Conservation (phyloP, 2,888 invertebrate genomes). For the Drosophila conformis region DNA sequence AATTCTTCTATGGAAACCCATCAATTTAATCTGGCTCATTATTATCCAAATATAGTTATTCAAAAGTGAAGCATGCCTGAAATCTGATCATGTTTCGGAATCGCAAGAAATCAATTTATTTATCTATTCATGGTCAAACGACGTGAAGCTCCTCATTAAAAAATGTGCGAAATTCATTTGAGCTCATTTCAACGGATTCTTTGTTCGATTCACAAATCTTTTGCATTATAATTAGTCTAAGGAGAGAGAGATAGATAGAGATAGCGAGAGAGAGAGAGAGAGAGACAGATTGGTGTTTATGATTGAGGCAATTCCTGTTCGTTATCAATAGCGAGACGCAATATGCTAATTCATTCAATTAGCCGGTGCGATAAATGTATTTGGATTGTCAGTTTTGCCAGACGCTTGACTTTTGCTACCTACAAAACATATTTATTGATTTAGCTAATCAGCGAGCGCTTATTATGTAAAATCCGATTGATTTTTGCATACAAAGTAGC, state of each 20-base stretch:
- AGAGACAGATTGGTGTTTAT: neutral
- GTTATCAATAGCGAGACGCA: constrained; percentile 23
- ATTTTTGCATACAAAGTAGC: constrained; percentile 63
- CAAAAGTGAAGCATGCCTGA: neutral
- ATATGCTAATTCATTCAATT: constrained; percentile 77
- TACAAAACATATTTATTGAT: constrained; percentile 71
- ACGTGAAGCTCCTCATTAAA: too few species aligned
- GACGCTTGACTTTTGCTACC: constrained; percentile 75
- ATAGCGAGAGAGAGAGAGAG: neutral
- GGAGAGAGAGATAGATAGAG: neutral
- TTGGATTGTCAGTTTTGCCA: constrained; percentile 45
- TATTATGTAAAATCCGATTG: constrained; percentile 72
- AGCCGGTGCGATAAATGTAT: constrained; percentile 58
- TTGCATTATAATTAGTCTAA: neutral
- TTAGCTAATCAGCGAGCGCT: constrained; percentile 74
- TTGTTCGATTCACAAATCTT: constrained; percentile 1
- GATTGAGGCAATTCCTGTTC: constrained; percentile 12
- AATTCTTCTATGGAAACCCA: neutral
- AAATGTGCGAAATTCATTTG: neutral
- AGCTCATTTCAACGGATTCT: constrained; percentile 1
- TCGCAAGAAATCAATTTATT: constrained; percentile 9
- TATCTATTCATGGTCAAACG: neutral
- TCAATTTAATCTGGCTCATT: neutral
- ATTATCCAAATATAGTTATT: neutral
- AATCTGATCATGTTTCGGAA: neutral